These are phyloP conservation scores for Myathropa florea DNA, from an alignment of 2,888 invertebrate species.

Conservation along the genomic window DNA sequence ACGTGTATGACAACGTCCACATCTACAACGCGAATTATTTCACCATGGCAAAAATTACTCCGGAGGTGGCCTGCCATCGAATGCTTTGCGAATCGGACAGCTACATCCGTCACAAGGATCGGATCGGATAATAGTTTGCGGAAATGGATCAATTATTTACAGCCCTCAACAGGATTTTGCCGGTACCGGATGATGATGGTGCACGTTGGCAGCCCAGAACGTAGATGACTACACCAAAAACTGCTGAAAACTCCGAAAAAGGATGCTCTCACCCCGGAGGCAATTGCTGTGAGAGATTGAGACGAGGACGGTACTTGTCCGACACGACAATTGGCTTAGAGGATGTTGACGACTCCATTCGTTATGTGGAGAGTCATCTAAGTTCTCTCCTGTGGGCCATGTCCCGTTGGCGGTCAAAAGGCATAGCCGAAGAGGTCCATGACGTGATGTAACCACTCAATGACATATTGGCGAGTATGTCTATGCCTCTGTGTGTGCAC, in stretches of 20 bases:
- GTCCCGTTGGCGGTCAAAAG: constrained; percentile 8
- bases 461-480: constrained; percentile 27
- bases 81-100: constrained; percentile 64
- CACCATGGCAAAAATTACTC: constrained; percentile 68
- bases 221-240: constrained; percentile 10
- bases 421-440: constrained; percentile 21
- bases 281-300: constrained; percentile 17
- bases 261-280: neutral
- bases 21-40: constrained; percentile 65
- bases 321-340: constrained; percentile 58
- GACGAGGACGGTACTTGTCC: constrained; percentile 6
- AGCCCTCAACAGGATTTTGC: constrained; percentile 63
- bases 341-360: constrained; percentile 44
- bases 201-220: neutral
- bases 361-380: neutral
- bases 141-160: constrained; percentile 74
- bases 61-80: constrained; percentile 59
- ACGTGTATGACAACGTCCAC: constrained; percentile 28
- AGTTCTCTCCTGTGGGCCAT: constrained; percentile 1
- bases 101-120: constrained; percentile 71
- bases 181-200: constrained; percentile 43
- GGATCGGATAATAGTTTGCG: constrained; percentile 74
- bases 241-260: constrained; percentile 35
- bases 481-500: neutral
- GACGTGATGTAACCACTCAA: constrained; percentile 35